Evolutionary conservation across 2,888 invertebrate species (phyloP).

Genomic region (Pilophorus perplexus): DNA sequence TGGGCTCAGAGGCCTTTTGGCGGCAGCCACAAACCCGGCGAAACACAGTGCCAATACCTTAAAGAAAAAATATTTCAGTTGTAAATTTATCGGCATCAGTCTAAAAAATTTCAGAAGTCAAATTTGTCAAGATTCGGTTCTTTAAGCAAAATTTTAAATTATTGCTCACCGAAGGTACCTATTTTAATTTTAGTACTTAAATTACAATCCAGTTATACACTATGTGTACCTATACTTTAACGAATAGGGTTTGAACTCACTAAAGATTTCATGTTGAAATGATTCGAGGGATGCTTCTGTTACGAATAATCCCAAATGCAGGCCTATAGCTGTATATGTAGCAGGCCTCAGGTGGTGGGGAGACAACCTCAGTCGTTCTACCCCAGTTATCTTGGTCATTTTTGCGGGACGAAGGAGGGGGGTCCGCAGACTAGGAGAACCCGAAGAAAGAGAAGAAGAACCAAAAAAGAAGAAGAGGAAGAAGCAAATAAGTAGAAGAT

Average conservation of each 20-base stretch:
- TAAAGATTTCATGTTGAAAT: conserved; percentile 14
- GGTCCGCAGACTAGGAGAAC: not conserved
- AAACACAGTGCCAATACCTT: conserved; percentile 17
- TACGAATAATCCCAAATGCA: not conserved
- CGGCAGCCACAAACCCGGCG: conserved; percentile 1
- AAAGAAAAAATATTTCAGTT: not conserved
- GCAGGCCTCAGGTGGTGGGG: not conserved
- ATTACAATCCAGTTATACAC: no score
- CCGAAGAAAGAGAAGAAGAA: conserved; percentile 12
- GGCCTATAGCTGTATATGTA: conserved; percentile 14
- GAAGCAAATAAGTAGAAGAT: conserved; percentile 10
- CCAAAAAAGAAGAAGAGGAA: not conserved
- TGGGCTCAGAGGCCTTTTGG: not conserved
- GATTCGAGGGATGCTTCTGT: not conserved
- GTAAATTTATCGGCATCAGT: no score
- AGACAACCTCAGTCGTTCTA: no score
- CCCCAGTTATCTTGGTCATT: conserved; percentile 26
- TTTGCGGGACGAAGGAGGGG: not conserved
- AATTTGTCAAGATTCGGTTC: no score
- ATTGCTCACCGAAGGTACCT: no score
- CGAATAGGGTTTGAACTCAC: not conserved
- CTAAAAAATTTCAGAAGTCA: no score
- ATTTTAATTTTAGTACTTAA: no score
- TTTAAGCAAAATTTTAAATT: no score
- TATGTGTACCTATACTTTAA: no score